Conservation (phyloP, 2,888 invertebrate genomes). For the Drosophila parthenogenetica region DNA sequence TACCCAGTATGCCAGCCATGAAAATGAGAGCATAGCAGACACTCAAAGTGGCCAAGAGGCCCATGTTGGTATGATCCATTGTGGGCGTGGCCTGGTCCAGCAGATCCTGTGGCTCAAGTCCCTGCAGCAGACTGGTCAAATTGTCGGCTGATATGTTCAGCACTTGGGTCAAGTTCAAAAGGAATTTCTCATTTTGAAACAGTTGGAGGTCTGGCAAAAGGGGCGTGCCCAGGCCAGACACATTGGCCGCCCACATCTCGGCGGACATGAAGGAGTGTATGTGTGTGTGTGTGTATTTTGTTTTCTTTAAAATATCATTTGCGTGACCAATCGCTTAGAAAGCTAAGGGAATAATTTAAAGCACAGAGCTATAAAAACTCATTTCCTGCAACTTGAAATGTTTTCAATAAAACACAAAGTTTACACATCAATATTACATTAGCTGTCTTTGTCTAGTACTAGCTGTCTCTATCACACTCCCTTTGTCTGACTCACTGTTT, state of each 20-base stretch:
- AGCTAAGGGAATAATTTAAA: conserved; percentile 18
- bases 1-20: conserved; percentile 92
- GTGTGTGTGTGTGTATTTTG: conserved; percentile 19
- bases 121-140: conserved; percentile 74
- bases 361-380: conserved; percentile 14
- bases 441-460: conserved; percentile 18
- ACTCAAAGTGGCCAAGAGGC: conserved; percentile 86
- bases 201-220: conserved; percentile 55
- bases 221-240: conserved; percentile 38
- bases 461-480: conserved; percentile 11
- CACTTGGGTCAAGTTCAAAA: conserved; percentile 82
- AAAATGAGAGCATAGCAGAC: conserved; percentile 88
- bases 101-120: conserved; percentile 52
- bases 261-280: conserved; percentile 45
- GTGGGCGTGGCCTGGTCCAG: conserved; percentile 36
- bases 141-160: conserved; percentile 83
- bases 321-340: conserved; percentile 18
- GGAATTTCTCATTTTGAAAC: conserved; percentile 81
- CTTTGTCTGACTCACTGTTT: neutral
- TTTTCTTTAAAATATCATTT: conserved; percentile 47
- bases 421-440: conserved; percentile 60
- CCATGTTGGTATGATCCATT: conserved; percentile 45
- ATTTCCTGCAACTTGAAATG: conserved; percentile 12
- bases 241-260: conserved; percentile 57
- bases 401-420: conserved; percentile 57